Base-by-base conservation (phyloP, 2,113 vertebrate genomes). In the Sceloporus tristichus region DNA sequence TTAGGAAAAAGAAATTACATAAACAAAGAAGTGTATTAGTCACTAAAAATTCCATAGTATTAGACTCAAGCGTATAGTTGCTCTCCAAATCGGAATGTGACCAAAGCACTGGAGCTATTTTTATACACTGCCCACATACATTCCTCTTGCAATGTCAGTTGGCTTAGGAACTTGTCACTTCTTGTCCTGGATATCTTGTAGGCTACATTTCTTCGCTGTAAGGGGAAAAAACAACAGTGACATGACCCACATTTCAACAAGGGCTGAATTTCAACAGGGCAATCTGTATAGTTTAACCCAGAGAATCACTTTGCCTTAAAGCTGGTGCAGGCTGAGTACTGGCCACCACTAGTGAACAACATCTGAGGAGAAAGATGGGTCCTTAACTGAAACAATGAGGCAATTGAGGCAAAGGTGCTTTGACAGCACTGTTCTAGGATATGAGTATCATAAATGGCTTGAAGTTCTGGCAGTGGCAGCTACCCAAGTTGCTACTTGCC, bases 121-220 rank as follows among this genome's bases (percentile, higher is more conserved):
- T 89, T 89, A 85, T 18, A 81, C 73, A 62, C 79, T 89, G 70
- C 48, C 84, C 62, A 85, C 79, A 14, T n/a, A 81, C 78, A 82
- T 85, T 85, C 78, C 78, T 66, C 62, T 85, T 81, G n/a, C 42
- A 68, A 62, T 85, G 42, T 89, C 70, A 76, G 8, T n/a, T 73
- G 9, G 54, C 48, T 56, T 65, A 71, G 59, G 78, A 23, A 85
- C 78, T 53, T 75, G 84, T 89, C 42, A 53, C 59, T 89, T 89
- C 77, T 85, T 89, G 78, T 65, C 42, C n/a, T 65, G 71, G 29
- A 40, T 85, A 34, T 65, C 62, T 68, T 54, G 16, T 80, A 54
- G 23, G 78, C 14, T 89, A 68, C 77, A 40, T 25, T 62, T 48
- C 27, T 79, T 84, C 34, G 27, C 38, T 80, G 13, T 34, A 71